Conservation (phyloP, 2,888 invertebrate genomes). For the Euphydryas editha region DNA sequence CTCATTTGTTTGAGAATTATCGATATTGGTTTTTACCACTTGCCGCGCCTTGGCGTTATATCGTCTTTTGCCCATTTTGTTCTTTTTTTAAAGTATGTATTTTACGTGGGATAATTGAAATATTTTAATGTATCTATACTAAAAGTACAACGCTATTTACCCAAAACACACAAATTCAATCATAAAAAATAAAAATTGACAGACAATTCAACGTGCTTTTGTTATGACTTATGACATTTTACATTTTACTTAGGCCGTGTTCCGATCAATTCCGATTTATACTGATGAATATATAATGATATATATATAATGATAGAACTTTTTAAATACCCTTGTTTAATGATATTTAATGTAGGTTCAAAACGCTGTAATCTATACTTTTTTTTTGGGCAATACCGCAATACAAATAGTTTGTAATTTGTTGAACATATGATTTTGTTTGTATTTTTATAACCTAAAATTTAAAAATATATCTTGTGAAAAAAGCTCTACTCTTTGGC, state of each 20-base stretch:
- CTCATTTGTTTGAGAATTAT: slow-evolving; percentile 87
- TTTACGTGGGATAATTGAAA: neutral
- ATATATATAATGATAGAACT: no score
- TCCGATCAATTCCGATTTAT: no score
- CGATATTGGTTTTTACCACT: slow-evolving; percentile 87
- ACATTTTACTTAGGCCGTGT: no score
- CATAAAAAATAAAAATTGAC: neutral
- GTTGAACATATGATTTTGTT: no score
- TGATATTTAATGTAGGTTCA: no score
- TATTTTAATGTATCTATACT: neutral
- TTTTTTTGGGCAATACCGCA: no score
- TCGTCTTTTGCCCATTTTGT: slow-evolving; percentile 87
- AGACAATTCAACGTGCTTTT: slow-evolving; percentile 54
- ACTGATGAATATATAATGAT: no score
- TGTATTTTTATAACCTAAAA: neutral
- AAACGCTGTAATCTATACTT: no score
- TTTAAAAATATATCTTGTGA: no score
- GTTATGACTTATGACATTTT: slow-evolving; percentile 58
- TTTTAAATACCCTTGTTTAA: no score
- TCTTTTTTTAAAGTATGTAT: neutral
- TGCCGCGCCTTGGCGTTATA: slow-evolving; percentile 91
- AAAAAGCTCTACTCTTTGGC: no score
- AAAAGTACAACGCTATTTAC: neutral
- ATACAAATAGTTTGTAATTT: no score
- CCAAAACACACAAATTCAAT: neutral